These are phyloP conservation scores for Procambarus clarkii DNA, from an alignment of 1,140 invertebrate genomes.

Conservation along the genomic window DNA sequence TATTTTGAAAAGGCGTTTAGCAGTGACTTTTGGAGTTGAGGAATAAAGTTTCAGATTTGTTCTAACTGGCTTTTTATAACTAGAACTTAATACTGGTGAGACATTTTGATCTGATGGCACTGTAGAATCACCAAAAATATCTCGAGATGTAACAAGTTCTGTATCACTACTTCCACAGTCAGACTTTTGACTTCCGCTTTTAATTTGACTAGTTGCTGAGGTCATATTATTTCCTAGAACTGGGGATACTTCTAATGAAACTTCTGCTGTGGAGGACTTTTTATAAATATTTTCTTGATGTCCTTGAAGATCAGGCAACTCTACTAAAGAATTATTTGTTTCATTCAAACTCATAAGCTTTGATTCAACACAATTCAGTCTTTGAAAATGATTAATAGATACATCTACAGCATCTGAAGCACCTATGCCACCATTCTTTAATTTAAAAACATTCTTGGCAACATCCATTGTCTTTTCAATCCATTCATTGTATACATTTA, in stretches of 20 bases:
- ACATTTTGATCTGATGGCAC: neutral
- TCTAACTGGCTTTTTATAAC: slow-evolving; percentile 25
- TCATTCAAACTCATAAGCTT: neutral
- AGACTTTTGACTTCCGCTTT: neutral
- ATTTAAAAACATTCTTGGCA: neutral
- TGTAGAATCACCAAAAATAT: neutral
- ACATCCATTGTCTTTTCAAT: neutral
- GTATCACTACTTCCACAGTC: neutral
- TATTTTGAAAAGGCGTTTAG: slow-evolving; percentile 51
- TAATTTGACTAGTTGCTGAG: neutral
- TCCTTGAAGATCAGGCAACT: neutral
- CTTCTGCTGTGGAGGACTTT: neutral
- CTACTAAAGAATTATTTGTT: neutral
- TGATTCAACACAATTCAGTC: neutral
- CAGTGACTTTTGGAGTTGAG: slow-evolving; percentile 50
- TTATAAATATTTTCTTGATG: neutral
- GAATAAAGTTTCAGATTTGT: slow-evolving; percentile 19
- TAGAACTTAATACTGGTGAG: slow-evolving; percentile 25
- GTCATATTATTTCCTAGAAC: neutral
- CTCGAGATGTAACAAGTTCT: neutral
- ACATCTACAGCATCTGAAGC: neutral
- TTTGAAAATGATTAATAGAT: neutral
- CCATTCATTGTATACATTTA: slow-evolving; percentile 24
- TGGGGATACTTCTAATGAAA: neutral
- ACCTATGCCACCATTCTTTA: no score